Base-by-base conservation (phyloP, 2,888 invertebrate species). In the Sepioteuthis lessoniana region DNA sequence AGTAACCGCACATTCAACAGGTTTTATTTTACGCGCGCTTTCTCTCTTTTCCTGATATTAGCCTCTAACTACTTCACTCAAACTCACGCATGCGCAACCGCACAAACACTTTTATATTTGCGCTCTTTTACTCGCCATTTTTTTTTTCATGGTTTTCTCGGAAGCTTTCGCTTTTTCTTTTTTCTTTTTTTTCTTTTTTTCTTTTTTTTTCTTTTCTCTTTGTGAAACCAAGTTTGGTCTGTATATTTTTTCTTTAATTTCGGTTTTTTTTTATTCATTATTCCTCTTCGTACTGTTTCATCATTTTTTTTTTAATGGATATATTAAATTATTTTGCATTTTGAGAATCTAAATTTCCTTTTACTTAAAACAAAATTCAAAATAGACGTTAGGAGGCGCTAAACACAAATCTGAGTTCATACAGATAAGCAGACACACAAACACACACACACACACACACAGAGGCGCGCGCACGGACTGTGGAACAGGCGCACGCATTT, bases 161-260 rank as follows among this genome's bases (percentile, higher is more conserved):
- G 28, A 47, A 13, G 47, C 19, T 47, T 47, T 19, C 16, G 16
- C 10, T 47, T 47, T 47, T 46, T 46, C 7, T 8, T 25, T 76
- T n/a, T 76, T 76, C 31, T 76, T 76, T n/a, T 31, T 31, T 13
- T 7, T n/a, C 7, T 31, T 8, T 13, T 76, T 31, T 8, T 10
- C 1, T 8, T 76, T 76, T n/a, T 76, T 8, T 0, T 2, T n/a
- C 0, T 76, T 10, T 76, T 76, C 76, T n/a, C n/a, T n/a, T 76
- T 76, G 31, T 76, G 25, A 55, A 55, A 25, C 10, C 13, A n/a
- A 13, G 16, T 76, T 3, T n/a, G 3, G 8, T 10, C n/a, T n/a
- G 16, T 3, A 10, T 2, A 0, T 5, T 60, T n/a, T 4, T n/a
- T 1, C 0, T n/a, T 16, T n/a, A n/a, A 0, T 13, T 76, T n/a